A percentile compares a stretch with the other conserved stretches of the same genome.
Conservation (phyloP, 2,888 invertebrate genomes). For the Plagodis pulveraria region DNA sequence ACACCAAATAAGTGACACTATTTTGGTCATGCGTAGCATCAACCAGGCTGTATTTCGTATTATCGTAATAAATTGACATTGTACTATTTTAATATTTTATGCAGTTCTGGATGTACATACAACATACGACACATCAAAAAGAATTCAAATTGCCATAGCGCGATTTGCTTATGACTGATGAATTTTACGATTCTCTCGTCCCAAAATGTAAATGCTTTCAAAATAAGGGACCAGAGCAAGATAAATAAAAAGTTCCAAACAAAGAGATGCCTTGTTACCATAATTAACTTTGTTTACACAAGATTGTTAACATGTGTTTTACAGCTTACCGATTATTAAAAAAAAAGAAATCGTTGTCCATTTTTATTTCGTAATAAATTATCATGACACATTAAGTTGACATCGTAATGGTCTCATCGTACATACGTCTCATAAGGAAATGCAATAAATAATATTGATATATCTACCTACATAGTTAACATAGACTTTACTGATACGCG, state of each 20-base stretch:
- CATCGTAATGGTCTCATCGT: slow-evolving; percentile 33
- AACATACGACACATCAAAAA: no score
- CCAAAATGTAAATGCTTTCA: slow-evolving; percentile 20
- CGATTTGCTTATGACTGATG: slow-evolving; percentile 4
- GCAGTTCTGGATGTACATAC: no score
- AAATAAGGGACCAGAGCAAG: slow-evolving; percentile 1
- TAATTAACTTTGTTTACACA: slow-evolving; percentile 34
- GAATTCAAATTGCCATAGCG: no score
- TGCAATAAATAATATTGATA: slow-evolving; percentile 29
- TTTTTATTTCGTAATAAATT: slow-evolving; percentile 31
- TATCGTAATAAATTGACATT: no score
- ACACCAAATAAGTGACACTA: no score
- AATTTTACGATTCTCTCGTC: slow-evolving; percentile 11
- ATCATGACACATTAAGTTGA: slow-evolving; percentile 30
- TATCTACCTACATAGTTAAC: slow-evolving; percentile 7
- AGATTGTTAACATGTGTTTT: slow-evolving; percentile 37
- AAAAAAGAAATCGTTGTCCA: slow-evolving; percentile 23
- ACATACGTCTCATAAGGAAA: slow-evolving; percentile 25
- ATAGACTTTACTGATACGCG: slow-evolving; percentile 12
- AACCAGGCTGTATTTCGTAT: no score
- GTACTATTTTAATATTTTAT: no score
- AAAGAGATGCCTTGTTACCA: slow-evolving; percentile 24
- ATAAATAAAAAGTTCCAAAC: slow-evolving; percentile 25
- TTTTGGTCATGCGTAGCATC: no score
- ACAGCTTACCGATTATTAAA: slow-evolving; percentile 34